Evolutionary conservation across 2,797 vertebrate species (phyloP).

Genomic region (Neomorphus geoffroyi): DNA sequence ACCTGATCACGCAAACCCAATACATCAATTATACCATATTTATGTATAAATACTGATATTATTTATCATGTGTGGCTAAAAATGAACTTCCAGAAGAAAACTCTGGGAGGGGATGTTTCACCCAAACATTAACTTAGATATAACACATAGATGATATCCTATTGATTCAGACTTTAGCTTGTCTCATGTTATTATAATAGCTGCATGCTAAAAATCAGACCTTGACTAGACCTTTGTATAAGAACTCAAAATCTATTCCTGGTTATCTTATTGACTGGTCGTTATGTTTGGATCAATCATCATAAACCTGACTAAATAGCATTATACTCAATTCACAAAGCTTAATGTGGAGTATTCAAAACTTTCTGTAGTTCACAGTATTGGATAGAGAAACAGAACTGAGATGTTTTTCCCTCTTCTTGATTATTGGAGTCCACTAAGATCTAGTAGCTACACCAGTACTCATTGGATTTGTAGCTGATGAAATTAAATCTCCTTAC

Average conservation of each 20-base stretch:
- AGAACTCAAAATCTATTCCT: not conserved
- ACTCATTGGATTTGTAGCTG: not conserved
- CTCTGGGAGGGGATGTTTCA: not conserved
- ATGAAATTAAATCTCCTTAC: not conserved
- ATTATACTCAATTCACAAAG: not conserved
- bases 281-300: conserved; percentile 27
- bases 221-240: conserved; percentile 16
- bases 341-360: not conserved
- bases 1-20: too few relatives aligned
- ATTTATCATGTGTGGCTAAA: not conserved
- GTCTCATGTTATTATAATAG: not conserved
- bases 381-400: not conserved
- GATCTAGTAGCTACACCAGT: not conserved
- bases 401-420: not conserved
- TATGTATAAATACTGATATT: not conserved
- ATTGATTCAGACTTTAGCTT: not conserved
- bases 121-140: not conserved
- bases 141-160: not conserved
- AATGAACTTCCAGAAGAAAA: not conserved
- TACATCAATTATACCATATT: not conserved
- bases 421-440: not conserved
- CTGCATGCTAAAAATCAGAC: not conserved
- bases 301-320: conserved; percentile 9
- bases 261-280: not conserved
- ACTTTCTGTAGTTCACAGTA: not conserved